Conservation (phyloP, 2,113 vertebrate genomes). For the Oplegnathus fasciatus region DNA sequence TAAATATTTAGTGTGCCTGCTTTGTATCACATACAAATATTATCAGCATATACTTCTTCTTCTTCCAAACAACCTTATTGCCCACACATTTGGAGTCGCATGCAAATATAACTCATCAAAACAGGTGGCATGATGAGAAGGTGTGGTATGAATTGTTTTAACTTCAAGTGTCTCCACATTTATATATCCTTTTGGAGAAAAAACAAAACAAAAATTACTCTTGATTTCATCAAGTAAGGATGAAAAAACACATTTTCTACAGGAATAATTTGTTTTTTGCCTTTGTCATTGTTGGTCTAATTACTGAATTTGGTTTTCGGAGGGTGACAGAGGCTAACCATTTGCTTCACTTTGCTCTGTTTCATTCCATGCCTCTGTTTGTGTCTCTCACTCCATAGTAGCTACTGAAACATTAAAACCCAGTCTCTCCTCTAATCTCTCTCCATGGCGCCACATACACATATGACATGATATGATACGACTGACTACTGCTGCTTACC, state of each 20-base stretch:
- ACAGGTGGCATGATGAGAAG: background rate
- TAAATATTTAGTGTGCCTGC: background rate
- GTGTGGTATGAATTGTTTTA: background rate
- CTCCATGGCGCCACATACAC: background rate
- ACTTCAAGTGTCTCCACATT: background rate
- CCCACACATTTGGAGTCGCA: background rate
- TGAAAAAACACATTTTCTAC: background rate
- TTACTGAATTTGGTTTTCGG: background rate
- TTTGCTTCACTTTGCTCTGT: background rate
- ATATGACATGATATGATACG: background rate
- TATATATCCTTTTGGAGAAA: background rate
- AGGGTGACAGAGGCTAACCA: background rate
- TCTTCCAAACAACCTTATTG: background rate
- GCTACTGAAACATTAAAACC: conserved; percentile 35
- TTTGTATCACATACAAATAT: background rate
- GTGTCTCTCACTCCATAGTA: too few species aligned
- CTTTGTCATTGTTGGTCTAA: background rate
- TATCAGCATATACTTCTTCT: background rate
- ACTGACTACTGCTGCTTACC: too few species aligned
- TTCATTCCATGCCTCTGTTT: background rate
- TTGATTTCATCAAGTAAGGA: background rate
- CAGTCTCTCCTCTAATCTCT: background rate
- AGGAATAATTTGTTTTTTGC: background rate
- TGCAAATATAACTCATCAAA: background rate
- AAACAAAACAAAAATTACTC: background rate